Conservation (phyloP, 2,888 invertebrate species). For the Creontiades dilutus region DNA sequence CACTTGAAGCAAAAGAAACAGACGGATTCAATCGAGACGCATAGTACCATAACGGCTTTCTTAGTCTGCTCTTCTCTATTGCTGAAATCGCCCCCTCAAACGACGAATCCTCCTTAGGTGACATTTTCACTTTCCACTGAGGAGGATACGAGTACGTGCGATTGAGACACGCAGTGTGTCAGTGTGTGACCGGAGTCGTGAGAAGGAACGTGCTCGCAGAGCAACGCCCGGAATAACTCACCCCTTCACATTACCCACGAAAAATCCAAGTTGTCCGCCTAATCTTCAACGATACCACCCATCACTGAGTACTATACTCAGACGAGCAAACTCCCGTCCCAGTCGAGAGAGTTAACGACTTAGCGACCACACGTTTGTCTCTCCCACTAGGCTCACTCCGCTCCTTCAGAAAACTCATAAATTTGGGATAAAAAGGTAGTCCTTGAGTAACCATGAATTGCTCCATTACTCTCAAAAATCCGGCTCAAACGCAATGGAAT, state of each 20-base stretch:
- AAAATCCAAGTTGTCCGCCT: not conserved
- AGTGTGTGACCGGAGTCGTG: slow-evolving; percentile 1
- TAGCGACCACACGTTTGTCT: not conserved
- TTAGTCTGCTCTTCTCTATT: slow-evolving; percentile 6
- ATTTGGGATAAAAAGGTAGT: no score
- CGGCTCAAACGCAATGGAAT: no score
- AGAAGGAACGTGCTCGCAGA: not conserved
- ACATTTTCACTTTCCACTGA: slow-evolving; percentile 20
- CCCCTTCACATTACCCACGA: not conserved
- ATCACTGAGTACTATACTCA: not conserved
- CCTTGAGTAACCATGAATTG: no score
- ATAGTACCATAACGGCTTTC: slow-evolving; percentile 34
- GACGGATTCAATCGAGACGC: not conserved
- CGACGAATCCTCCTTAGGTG: not conserved
- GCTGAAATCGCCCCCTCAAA: not conserved
- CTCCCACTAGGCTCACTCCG: no score
- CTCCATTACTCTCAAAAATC: no score
- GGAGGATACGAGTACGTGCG: slow-evolving; percentile 7
- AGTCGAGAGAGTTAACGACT: not conserved
- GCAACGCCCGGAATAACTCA: not conserved
- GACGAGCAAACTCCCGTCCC: not conserved
- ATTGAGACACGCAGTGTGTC: slow-evolving; percentile 20
- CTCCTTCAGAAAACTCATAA: no score
- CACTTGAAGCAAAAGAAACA: slow-evolving; percentile 11
- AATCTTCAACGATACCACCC: not conserved